These are phyloP conservation scores for Ictalurus furcatus DNA, from an alignment of 2,113 vertebrate genomes.

Conservation along the genomic window DNA sequence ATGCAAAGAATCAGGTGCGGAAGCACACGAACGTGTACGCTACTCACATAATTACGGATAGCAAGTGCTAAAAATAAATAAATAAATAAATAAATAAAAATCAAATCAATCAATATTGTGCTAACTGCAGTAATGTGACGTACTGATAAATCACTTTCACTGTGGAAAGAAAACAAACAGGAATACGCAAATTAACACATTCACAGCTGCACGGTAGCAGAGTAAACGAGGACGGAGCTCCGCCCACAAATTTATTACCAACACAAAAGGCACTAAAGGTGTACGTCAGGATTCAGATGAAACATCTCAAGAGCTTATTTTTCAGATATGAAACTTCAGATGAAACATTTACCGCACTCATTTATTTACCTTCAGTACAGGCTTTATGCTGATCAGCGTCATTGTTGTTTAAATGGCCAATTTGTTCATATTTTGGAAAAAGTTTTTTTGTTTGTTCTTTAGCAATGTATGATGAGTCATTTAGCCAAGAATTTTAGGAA, in stretches of 20 bases:
- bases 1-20: not conserved
- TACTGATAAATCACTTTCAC: not conserved
- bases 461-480: not conserved
- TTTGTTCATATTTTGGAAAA: no score
- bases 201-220: not conserved
- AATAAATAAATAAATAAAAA: not conserved
- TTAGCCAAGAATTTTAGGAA: not conserved
- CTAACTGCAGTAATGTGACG: no score
- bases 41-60: not conserved
- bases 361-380: not conserved
- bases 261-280: conserved; percentile 29
- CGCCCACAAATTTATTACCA: not conserved
- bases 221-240: not conserved
- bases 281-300: conserved; percentile 26
- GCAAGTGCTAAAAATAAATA: not conserved
- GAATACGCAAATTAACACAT: not conserved
- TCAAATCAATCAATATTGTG: not conserved
- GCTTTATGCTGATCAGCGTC: not conserved
- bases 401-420: not conserved
- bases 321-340: not conserved
- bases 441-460: not conserved
- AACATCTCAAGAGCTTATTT: not conserved
- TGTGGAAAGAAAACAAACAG: not conserved
- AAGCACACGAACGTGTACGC: not conserved
- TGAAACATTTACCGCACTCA: not conserved